A percentile compares a stretch with the other conserved stretches of the same genome.
These are phyloP conservation scores for Sinocyclocheilus grahami DNA, from an alignment of 2,113 vertebrate species.

Conservation along the genomic window DNA sequence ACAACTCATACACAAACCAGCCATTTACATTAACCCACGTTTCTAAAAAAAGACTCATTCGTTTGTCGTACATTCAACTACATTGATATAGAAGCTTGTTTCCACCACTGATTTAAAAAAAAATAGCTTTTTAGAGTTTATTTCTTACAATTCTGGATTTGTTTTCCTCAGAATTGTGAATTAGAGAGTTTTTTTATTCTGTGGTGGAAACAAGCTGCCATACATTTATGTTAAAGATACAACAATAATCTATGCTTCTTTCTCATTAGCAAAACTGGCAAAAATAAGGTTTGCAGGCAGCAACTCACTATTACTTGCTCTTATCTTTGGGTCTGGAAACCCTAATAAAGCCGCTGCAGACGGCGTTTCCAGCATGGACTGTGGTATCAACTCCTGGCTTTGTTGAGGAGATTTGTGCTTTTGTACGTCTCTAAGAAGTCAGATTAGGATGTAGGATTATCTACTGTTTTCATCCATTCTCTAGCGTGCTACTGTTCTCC, in stretches of 20 bases:
- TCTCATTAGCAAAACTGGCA: not conserved
- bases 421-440: not conserved
- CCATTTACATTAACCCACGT: too few relatives aligned
- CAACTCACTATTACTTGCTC: not conserved
- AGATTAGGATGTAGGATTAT: not conserved
- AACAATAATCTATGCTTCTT: not conserved
- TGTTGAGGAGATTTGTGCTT: not conserved
- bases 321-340: not conserved
- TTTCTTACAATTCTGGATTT: too few relatives aligned
- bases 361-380: not conserved
- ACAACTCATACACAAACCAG: too few relatives aligned
- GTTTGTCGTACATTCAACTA: not conserved
- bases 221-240: not conserved
- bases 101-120: too few relatives aligned
- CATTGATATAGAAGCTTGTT: too few relatives aligned
- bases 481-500: not conserved
- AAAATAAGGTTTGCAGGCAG: not conserved
- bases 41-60: not conserved
- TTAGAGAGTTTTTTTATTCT: too few relatives aligned
- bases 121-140: too few relatives aligned
- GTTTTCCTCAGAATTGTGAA: too few relatives aligned
- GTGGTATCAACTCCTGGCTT: not conserved
- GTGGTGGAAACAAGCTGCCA: too few relatives aligned
- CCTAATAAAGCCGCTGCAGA: not conserved
- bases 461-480: not conserved